Conservation (phyloP, 1,140 invertebrate genomes). For the Trichomalopsis sarcophagae region DNA sequence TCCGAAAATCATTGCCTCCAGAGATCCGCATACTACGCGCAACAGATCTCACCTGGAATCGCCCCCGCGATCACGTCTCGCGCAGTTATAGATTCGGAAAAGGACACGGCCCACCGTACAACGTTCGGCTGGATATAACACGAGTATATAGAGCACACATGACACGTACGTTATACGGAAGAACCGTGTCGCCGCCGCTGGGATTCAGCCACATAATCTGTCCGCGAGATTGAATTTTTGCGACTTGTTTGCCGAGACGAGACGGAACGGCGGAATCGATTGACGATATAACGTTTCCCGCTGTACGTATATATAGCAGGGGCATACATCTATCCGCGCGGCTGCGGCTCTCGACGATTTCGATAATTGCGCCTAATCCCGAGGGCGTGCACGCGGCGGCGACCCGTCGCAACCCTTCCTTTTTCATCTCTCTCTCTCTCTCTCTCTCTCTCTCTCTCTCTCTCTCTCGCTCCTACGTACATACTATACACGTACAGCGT, state of each 20-base stretch:
- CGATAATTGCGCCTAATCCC: constrained; percentile 73
- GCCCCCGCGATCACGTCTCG: background rate
- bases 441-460: too few species aligned
- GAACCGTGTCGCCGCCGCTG: background rate
- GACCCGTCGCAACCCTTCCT: constrained; percentile 52
- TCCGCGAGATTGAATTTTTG: constrained; percentile 52
- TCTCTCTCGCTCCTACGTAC: background rate
- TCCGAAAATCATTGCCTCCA: background rate
- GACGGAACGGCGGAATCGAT: constrained; percentile 18
- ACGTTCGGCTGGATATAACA: background rate
- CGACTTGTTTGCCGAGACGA: constrained; percentile 49
- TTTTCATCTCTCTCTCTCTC: background rate
- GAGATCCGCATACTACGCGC: too few species aligned
- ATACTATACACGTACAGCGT: background rate
- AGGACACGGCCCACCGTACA: background rate
- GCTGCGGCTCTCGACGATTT: constrained; percentile 59
- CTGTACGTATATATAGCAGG: background rate
- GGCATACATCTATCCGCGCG: constrained; percentile 51
- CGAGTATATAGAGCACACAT: background rate
- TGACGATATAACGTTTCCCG: constrained; percentile 32
- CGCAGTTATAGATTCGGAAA: background rate
- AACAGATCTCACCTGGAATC: background rate
- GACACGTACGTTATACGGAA: background rate
- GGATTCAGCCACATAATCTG: constrained; percentile 5
- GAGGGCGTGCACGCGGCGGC: constrained; percentile 61